phyloP scores from a whole-genome alignment of 2,888 invertebrate species.

The Rhyacophila evoluta region DNA sequence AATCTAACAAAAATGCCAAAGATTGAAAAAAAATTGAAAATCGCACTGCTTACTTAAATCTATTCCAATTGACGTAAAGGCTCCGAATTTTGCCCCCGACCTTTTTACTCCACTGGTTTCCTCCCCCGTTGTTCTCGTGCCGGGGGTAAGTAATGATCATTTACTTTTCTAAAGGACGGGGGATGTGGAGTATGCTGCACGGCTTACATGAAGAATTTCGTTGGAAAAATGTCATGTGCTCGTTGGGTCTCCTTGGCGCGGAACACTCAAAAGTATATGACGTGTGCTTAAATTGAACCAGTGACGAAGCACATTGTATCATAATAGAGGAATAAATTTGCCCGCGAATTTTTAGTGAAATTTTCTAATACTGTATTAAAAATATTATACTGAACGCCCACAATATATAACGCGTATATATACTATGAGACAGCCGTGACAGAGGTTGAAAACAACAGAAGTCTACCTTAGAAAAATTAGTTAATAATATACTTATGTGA shows the following conservation, averaged over 20 bases:
- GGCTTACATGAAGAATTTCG: constrained; percentile 22
- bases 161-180: background rate
- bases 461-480: too few relatives aligned
- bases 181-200: background rate
- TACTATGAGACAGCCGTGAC: too few relatives aligned
- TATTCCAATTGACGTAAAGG: background rate
- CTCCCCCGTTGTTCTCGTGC: constrained; percentile 15
- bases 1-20: too few relatives aligned
- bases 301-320: background rate
- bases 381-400: too few relatives aligned
- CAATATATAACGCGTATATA: too few relatives aligned
- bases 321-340: background rate
- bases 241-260: constrained; percentile 9
- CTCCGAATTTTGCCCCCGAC: background rate
- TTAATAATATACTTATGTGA: too few relatives aligned
- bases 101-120: background rate
- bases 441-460: too few relatives aligned
- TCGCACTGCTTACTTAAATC: background rate
- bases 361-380: too few relatives aligned
- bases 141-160: constrained; percentile 22
- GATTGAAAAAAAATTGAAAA: too few relatives aligned
- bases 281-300: constrained; percentile 21
- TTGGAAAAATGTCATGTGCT: constrained; percentile 16
- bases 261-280: constrained; percentile 24
- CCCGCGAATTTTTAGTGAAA: too few relatives aligned